These are phyloP conservation scores for Amiota minor DNA, from an alignment of 2,888 invertebrate genomes.

Conservation along the genomic window DNA sequence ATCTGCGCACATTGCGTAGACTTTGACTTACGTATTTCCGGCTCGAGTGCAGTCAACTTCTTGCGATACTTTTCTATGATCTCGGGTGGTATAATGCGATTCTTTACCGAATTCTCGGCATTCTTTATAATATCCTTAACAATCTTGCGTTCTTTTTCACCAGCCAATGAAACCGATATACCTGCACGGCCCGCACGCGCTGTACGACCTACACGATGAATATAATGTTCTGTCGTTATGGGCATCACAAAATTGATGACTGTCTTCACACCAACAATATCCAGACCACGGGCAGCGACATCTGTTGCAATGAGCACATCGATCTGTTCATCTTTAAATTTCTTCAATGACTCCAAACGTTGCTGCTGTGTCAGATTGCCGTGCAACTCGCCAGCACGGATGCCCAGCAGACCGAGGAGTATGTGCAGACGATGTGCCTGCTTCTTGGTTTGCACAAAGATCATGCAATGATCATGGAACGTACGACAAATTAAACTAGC, in stretches of 20 bases:
- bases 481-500: slow-evolving; percentile 88
- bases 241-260: slow-evolving; percentile 98
- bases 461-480: slow-evolving; percentile 91
- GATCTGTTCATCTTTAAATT: slow-evolving; percentile 88
- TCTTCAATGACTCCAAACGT: slow-evolving; percentile 89
- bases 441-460: slow-evolving; percentile 97
- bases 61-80: slow-evolving; percentile 90
- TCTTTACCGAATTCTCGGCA: slow-evolving; percentile 89
- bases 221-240: slow-evolving; percentile 94
- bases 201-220: slow-evolving; percentile 95
- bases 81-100: slow-evolving; percentile 88
- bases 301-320: slow-evolving; percentile 96
- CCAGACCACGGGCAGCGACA: slow-evolving; percentile 92
- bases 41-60: slow-evolving; percentile 82
- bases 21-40: slow-evolving; percentile 79
- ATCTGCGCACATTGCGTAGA: not conserved
- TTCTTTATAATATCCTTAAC: slow-evolving; percentile 93
- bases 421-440: slow-evolving; percentile 96
- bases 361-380: slow-evolving; percentile 97
- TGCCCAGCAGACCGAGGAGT: slow-evolving; percentile 89
- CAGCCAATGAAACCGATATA: slow-evolving; percentile 94
- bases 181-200: slow-evolving; percentile 96
- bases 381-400: slow-evolving; percentile 92
- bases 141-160: slow-evolving; percentile 91
- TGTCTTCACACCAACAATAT: slow-evolving; percentile 97